Percentiles rank a stretch among this genome's conserved stretches.
Conservation (phyloP, 2,888 invertebrate species). For the Hymenopus coronatus region DNA sequence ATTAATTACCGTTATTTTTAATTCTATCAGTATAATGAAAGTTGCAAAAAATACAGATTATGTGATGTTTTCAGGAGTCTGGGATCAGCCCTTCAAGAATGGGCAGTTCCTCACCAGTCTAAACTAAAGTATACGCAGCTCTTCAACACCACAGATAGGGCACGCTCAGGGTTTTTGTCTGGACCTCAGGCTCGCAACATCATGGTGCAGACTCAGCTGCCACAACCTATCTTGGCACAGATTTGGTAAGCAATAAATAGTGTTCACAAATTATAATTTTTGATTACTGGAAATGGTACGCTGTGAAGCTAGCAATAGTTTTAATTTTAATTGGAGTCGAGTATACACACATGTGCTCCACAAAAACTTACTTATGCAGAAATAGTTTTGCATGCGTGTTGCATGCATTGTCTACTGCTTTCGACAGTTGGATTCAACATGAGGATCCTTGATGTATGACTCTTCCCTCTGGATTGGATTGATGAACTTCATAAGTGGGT, state of each 20-base stretch:
- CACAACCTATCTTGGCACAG: constrained; percentile 85
- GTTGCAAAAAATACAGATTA: not conserved
- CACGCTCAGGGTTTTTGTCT: constrained; percentile 81
- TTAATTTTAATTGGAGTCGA: no score
- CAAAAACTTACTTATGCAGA: no score
- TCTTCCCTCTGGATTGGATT: no score
- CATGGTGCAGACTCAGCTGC: constrained; percentile 88
- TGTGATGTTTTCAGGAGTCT: constrained; percentile 38
- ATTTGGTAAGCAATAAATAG: constrained; percentile 67
- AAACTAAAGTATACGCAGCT: constrained; percentile 90
- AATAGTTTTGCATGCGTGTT: no score
- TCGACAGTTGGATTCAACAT: no score
- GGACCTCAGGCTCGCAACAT: constrained; percentile 91
- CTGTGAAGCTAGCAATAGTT: no score
- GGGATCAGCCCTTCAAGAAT: constrained; percentile 63
- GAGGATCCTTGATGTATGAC: no score
- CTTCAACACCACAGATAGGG: constrained; percentile 88
- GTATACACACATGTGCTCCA: no score
- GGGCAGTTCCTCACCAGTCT: constrained; percentile 81
- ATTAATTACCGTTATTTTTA: not conserved
- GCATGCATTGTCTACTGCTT: no score
- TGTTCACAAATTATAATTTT: no score
- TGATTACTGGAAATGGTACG: no score
- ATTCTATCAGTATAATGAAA: not conserved
- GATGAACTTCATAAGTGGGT: no score